phyloP scores from a whole-genome alignment of 2,888 invertebrate species.

The Drosophila subsilvestris region DNA sequence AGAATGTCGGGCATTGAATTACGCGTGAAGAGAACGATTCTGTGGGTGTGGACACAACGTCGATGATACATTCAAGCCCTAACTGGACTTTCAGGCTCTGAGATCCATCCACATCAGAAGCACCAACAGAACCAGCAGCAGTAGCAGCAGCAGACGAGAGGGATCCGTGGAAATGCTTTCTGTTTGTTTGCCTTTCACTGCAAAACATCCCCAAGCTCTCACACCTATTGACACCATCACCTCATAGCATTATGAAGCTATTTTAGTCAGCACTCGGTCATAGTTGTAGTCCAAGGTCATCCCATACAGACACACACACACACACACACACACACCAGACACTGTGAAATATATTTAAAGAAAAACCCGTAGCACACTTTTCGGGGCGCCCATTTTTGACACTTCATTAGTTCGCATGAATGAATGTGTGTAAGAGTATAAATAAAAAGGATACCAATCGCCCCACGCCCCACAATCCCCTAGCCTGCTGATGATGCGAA shows the following conservation, averaged over 20 bases:
- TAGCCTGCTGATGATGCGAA: slow-evolving; percentile 1
- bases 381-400: slow-evolving; percentile 67
- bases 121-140: slow-evolving; percentile 16
- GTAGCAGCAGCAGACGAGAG: slow-evolving; percentile 4
- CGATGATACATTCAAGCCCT: slow-evolving; percentile 4
- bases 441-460: slow-evolving; percentile 15
- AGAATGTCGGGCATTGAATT: slow-evolving; percentile 42
- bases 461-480: background rate
- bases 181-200: slow-evolving; percentile 60
- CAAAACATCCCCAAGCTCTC: slow-evolving; percentile 37
- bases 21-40: slow-evolving; percentile 27
- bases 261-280: slow-evolving; percentile 58
- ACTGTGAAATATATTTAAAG: slow-evolving; percentile 20
- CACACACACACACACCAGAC: slow-evolving; percentile 9
- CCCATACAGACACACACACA: slow-evolving; percentile 13
- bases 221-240: slow-evolving; percentile 22
- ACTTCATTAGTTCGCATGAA: slow-evolving; percentile 73
- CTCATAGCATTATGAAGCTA: slow-evolving; percentile 65
- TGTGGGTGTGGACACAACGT: slow-evolving; percentile 4
- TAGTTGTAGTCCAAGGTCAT: slow-evolving; percentile 48
- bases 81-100: slow-evolving; percentile 11
- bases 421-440: slow-evolving; percentile 66
- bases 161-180: slow-evolving; percentile 27
- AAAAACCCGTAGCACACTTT: slow-evolving; percentile 60
- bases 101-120: slow-evolving; percentile 36